phyloP scores from a whole-genome alignment of 2,797 vertebrate species.

The Psittacula derbiana region DNA sequence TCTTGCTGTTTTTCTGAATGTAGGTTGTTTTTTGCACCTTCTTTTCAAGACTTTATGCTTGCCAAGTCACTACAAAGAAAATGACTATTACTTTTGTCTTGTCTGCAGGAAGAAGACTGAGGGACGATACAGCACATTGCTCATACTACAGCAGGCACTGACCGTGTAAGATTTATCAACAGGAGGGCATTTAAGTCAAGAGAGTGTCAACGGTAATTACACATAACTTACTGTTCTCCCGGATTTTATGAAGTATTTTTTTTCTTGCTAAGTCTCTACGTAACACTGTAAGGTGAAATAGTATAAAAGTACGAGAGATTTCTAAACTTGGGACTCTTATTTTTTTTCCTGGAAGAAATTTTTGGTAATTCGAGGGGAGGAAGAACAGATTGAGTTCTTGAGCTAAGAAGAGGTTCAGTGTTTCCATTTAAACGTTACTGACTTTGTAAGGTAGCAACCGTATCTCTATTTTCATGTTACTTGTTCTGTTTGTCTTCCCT shows the following conservation, averaged over 20 bases:
- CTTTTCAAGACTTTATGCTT: neutral
- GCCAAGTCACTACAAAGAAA: neutral
- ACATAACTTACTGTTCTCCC: neutral
- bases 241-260: neutral
- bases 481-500: neutral
- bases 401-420: neutral
- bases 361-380: neutral
- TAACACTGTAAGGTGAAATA: neutral
- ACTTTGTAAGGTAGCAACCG: neutral
- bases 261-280: neutral
- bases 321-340: neutral
- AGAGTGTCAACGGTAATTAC: slow-evolving; percentile 2
- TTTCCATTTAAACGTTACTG: neutral
- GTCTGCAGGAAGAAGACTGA: slow-evolving; percentile 6
- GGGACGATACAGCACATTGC: neutral
- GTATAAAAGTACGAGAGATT: neutral
- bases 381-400: neutral
- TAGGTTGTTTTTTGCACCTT: neutral
- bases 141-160: neutral
- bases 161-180: neutral
- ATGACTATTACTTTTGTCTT: neutral
- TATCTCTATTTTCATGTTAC: neutral
- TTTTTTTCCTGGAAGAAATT: neutral
- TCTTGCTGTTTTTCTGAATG: neutral
- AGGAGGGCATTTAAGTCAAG: neutral